A percentile compares a stretch with the other conserved stretches of the same genome.
phyloP scores from a whole-genome alignment of 2,113 vertebrate genomes.

The Myiopsitta monachus region DNA sequence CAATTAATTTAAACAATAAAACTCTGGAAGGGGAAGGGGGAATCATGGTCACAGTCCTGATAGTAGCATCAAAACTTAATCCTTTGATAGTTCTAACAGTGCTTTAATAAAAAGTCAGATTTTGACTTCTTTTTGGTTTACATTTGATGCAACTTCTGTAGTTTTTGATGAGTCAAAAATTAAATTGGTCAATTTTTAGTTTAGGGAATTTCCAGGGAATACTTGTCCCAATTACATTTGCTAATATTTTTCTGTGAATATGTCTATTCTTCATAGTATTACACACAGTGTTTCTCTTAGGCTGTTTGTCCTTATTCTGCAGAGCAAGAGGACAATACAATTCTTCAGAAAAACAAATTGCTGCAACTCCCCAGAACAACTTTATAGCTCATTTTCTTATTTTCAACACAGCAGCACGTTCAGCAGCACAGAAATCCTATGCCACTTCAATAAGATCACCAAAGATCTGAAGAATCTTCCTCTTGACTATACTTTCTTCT shows the following conservation, averaged over 20 bases:
- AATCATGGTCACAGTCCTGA: not conserved
- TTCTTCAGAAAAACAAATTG: not conserved
- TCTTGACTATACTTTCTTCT: not conserved
- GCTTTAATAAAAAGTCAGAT: not conserved
- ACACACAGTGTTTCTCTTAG: not conserved
- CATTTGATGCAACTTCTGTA: not conserved
- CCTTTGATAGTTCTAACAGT: not conserved
- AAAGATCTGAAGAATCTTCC: not conserved
- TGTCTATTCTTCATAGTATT: not conserved
- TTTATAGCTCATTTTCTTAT: not conserved
- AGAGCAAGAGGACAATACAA: not conserved
- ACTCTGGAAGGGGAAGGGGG: rapidly evolving
- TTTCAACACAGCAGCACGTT: not conserved
- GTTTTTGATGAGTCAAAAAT: not conserved
- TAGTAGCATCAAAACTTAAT: not conserved
- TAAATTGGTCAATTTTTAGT: not conserved
- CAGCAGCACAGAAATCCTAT: not conserved
- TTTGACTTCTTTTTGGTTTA: not conserved
- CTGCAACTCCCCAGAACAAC: not conserved
- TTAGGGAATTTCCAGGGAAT: not conserved
- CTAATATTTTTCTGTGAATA: not conserved
- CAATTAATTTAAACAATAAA: not conserved
- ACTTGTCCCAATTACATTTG: not conserved
- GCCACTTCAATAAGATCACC: not conserved
- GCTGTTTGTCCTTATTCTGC: not conserved